These are phyloP conservation scores for Tichodroma muraria DNA, from an alignment of 2,113 vertebrate species.

Conservation along the genomic window DNA sequence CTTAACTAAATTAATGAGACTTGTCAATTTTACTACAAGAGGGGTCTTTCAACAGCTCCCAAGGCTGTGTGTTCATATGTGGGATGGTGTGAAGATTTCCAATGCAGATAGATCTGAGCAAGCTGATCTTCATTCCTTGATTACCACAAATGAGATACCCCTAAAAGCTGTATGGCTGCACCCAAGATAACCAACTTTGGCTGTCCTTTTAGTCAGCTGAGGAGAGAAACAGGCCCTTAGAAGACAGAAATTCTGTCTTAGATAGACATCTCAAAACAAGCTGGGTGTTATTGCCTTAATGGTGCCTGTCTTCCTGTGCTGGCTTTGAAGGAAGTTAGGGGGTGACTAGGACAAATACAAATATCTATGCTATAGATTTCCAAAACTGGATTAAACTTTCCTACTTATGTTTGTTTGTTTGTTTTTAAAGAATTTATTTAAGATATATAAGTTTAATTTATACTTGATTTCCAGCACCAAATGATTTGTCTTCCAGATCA, in stretches of 20 bases:
- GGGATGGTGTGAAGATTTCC: neutral
- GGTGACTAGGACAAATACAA: neutral
- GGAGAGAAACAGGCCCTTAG: neutral
- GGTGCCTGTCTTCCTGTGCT: neutral
- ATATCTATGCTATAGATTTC: neutral
- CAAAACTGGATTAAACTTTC: neutral
- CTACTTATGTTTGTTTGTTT: neutral
- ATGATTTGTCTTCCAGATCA: neutral
- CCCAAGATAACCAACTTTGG: neutral
- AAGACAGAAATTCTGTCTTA: neutral
- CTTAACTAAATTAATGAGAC: neutral
- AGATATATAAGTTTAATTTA: neutral
- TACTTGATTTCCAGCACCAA: neutral
- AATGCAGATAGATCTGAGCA: rapidly evolving
- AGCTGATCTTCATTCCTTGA: neutral
- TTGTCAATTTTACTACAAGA: neutral
- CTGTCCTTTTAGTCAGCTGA: neutral
- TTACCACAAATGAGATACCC: neutral
- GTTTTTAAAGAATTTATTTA: neutral
- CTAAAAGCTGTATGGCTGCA: neutral
- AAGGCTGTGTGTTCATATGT: neutral
- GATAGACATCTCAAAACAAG: neutral
- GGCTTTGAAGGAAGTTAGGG: neutral
- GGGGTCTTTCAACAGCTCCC: neutral
- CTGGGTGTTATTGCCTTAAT: neutral